Percentiles rank a stretch among this genome's conserved stretches.
Evolutionary conservation across 1,140 invertebrate species (phyloP).

Genomic region (Calephelis virginiensis): DNA sequence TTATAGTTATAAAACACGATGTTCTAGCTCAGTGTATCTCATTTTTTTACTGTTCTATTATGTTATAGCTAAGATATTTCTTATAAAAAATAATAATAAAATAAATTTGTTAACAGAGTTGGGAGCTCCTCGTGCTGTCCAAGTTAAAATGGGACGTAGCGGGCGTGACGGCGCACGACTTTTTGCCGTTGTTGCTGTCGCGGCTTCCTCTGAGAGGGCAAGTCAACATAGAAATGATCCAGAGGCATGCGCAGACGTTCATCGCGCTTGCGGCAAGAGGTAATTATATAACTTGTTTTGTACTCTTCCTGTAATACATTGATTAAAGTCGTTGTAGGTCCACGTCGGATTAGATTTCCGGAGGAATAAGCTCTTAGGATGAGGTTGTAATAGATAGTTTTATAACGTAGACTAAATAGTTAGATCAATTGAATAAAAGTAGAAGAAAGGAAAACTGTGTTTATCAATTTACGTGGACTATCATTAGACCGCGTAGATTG

Average conservation of each 20-base stretch:
- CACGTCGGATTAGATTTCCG: neutral
- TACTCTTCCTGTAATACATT: neutral
- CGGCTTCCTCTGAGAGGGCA: slow-evolving; percentile 77
- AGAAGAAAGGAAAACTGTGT: too few species aligned
- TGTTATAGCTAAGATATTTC: too few species aligned
- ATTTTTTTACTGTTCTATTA: too few species aligned
- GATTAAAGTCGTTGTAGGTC: neutral
- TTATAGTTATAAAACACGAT: too few species aligned
- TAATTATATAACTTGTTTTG: slow-evolving; percentile 63
- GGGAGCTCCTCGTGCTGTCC: slow-evolving; percentile 88
- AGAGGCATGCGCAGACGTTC: slow-evolving; percentile 88
- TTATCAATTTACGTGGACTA: too few species aligned
- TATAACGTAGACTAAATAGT: too few species aligned
- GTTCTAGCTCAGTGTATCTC: too few species aligned
- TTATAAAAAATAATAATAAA: slow-evolving; percentile 2
- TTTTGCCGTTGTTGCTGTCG: slow-evolving; percentile 85
- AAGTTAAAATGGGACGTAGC: slow-evolving; percentile 91
- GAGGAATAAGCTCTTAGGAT: too few species aligned
- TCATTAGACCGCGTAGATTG: too few species aligned
- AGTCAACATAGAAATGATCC: slow-evolving; percentile 82
- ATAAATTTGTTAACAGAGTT: slow-evolving; percentile 82
- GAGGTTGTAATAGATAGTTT: too few species aligned
- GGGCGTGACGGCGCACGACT: slow-evolving; percentile 89
- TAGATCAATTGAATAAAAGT: too few species aligned
- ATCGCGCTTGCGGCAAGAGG: slow-evolving; percentile 88